Conservation (phyloP, 2,797 vertebrate species). For the Hoplostethus mediterraneus region DNA sequence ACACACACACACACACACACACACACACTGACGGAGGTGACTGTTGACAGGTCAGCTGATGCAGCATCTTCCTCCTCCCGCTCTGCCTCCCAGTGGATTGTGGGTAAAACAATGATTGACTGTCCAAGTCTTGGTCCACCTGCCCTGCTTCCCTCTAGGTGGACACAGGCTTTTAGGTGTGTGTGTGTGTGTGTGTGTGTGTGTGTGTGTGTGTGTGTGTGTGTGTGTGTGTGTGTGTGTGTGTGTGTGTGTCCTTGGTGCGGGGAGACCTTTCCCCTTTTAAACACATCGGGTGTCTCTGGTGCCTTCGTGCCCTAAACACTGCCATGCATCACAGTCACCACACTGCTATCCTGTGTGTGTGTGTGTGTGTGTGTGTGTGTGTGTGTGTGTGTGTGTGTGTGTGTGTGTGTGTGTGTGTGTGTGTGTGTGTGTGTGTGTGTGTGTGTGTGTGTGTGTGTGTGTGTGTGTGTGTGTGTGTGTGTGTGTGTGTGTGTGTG, state of each 20-base stretch:
- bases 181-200: not conserved
- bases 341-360: constrained; percentile 1
- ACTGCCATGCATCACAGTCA: constrained; percentile 69
- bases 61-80: constrained; percentile 41
- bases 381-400: not conserved
- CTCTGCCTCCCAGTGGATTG: constrained; percentile 44
- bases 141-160: constrained; percentile 43
- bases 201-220: constrained; percentile 11
- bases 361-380: no score
- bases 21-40: constrained; percentile 20
- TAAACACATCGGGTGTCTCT: constrained; percentile 54
- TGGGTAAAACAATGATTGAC: constrained; percentile 66
- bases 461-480: no score
- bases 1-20: not conserved
- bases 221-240: not conserved
- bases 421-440: no score
- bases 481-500: not conserved
- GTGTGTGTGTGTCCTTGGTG: constrained; percentile 33
- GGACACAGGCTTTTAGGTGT: constrained; percentile 23
- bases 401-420: not conserved
- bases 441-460: not conserved
- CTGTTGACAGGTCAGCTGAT: constrained; percentile 65
- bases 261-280: constrained; percentile 48
- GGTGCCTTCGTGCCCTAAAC: constrained; percentile 55
- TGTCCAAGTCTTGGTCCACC: constrained; percentile 47